Evolutionary conservation across 2,888 invertebrate genomes (phyloP).

Genomic region (Taenaris catops): DNA sequence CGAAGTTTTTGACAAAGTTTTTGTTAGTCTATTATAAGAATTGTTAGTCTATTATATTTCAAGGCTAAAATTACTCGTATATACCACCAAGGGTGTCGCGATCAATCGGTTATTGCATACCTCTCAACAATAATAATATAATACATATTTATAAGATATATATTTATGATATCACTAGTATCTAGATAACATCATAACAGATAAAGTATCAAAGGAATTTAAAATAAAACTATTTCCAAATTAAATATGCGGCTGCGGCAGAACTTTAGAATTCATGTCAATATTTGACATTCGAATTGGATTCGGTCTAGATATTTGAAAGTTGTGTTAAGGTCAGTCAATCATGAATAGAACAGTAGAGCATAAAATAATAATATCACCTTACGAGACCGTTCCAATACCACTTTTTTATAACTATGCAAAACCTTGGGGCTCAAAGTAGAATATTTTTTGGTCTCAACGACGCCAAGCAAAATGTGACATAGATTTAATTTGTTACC

Average conservation of each 20-base stretch:
- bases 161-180: no score
- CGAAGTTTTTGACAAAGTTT: no score
- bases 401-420: slow-evolving; percentile 3
- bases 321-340: slow-evolving; percentile 31
- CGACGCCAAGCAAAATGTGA: slow-evolving; percentile 16
- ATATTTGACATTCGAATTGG: slow-evolving; percentile 21
- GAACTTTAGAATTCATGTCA: slow-evolving; percentile 7
- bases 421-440: not conserved
- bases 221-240: slow-evolving; percentile 1
- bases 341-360: slow-evolving; percentile 23
- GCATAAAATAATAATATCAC: slow-evolving; percentile 26
- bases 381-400: slow-evolving; percentile 9
- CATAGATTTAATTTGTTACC: slow-evolving; percentile 24
- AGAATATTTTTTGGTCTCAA: slow-evolving; percentile 1
- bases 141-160: no score
- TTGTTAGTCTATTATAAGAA: no score
- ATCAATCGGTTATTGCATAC: no score
- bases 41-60: no score
- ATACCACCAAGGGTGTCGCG: no score
- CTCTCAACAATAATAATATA: no score
- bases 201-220: no score
- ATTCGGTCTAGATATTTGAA: slow-evolving; percentile 34
- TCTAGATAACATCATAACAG: no score
- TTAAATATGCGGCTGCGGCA: slow-evolving; percentile 3
- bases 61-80: no score